Conservation (phyloP, 2,797 vertebrate species). For the Xiphophorus birchmanni region DNA sequence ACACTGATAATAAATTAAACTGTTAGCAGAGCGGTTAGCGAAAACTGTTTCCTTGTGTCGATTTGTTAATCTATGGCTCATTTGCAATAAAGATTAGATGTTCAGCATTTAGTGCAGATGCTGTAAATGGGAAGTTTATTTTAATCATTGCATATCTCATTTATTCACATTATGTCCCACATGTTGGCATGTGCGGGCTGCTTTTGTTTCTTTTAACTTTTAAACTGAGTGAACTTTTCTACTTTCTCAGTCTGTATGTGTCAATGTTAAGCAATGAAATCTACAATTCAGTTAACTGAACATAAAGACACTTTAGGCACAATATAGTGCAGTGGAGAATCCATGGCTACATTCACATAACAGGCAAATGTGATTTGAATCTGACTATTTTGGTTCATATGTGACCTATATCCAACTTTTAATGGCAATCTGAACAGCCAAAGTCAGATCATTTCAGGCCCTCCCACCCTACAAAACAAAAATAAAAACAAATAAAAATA, state of each 20-base stretch:
- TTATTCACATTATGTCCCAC: background rate
- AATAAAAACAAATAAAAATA: too few species aligned
- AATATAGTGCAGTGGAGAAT: background rate
- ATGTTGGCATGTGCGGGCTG: background rate
- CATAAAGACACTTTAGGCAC: background rate
- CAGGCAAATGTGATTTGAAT: background rate
- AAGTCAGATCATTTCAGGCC: too few species aligned
- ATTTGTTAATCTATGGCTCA: conserved; percentile 28
- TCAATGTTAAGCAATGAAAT: background rate
- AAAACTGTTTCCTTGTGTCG: conserved; percentile 23
- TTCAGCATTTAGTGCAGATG: conserved; percentile 1
- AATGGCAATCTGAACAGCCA: too few species aligned
- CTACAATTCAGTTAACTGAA: background rate
- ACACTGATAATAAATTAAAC: conserved; percentile 36
- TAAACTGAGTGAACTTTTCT: background rate
- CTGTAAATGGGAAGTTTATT: background rate
- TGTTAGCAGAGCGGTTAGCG: conserved; percentile 20
- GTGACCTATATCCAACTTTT: too few species aligned
- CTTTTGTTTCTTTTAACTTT: background rate
- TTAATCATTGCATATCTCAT: background rate
- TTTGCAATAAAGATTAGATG: conserved; percentile 25
- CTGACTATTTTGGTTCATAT: too few species aligned
- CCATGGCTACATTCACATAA: background rate
- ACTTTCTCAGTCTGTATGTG: background rate
- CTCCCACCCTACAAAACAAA: too few species aligned